Evolutionary conservation across 2,888 invertebrate species (phyloP), one percentile per base, ranked within the genome.

Genomic region (Athalia rosae): DNA sequence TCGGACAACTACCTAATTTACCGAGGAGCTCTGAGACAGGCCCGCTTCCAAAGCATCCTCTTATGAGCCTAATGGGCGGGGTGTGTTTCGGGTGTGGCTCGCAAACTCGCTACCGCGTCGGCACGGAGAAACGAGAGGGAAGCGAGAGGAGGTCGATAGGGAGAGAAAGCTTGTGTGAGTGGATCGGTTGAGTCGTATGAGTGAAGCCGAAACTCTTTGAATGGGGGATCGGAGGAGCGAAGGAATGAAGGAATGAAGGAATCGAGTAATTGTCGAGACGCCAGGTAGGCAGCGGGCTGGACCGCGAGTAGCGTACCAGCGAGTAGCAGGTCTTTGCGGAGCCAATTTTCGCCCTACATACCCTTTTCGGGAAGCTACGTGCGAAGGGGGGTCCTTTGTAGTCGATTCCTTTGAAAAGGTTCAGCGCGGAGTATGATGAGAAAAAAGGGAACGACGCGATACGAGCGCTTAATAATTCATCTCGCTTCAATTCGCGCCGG

Each of bases 1-100:
- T 82, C 79, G 79, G 80, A 80, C 79, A 80, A 76, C 76, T 78
- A 47, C 77, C 76, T 58, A 77, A 73, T 71, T 76, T 78, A 78
- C 69, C 71, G 64, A 79, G 79, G 48, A 53, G 66, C 73, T 78
- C 77, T 77, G 73, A 80, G 82, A 81, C 79, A 74, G 74, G 61
- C 74, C 50, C 48, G 74, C 48, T 74, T 48, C 48, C 61, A 62
- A 62, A 74, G 74, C 74, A 41, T 74, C 74, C 74, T 74, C 62
- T 62, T 74, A 61, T 62, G 74, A 74, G 74, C 74, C 74, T 74
- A 74, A 74, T 74, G 74, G 74, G 74, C 41, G 74, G 74, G 74
- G 74, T 74, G 74, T 74, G 74, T 74, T 74, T 74, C 74, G 74
- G 74, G 74, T 62, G 74, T 74, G 74, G 74, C 64, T 64, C 71